Percentiles rank a stretch among this genome's conserved stretches.
phyloP scores from a whole-genome alignment of 2,888 invertebrate genomes.

The Ferdinandea cuprea region DNA sequence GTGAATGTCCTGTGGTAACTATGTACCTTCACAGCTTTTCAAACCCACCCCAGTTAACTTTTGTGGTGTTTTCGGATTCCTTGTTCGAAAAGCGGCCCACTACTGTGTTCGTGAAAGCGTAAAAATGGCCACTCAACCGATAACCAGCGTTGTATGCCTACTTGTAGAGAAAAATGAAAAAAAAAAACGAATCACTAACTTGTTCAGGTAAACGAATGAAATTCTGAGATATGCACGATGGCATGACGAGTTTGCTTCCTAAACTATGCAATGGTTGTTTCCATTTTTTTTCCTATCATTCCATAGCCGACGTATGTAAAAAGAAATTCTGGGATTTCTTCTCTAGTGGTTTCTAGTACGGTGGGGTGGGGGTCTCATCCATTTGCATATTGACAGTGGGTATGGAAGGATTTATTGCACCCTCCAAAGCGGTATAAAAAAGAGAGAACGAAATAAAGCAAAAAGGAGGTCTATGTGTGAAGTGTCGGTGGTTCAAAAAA shows the following conservation, averaged over 20 bases:
- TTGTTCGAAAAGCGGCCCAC: conserved; percentile 2
- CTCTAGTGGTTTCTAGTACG: conserved; percentile 6
- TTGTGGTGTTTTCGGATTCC: conserved; percentile 17
- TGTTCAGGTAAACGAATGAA: conserved; percentile 24
- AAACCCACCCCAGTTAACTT: not conserved
- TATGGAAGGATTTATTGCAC: conserved; percentile 36
- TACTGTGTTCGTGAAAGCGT: conserved; percentile 28
- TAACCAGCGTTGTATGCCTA: conserved; percentile 10
- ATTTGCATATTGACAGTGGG: conserved; percentile 51
- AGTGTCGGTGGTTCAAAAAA: conserved; percentile 15
- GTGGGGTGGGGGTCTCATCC: conserved; percentile 16
- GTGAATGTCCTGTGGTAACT: not conserved
- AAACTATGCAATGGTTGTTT: conserved; percentile 10
- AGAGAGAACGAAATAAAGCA: not conserved
- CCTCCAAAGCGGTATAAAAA: not conserved
- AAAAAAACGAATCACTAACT: conserved; percentile 35
- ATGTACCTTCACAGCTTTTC: not conserved
- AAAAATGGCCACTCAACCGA: conserved; percentile 54
- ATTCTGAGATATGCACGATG: conserved; percentile 19
- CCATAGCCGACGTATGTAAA: not conserved
- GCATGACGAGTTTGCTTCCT: conserved; percentile 14
- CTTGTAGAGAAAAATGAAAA: not conserved
- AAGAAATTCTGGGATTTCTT: conserved; percentile 18
- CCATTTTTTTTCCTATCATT: not conserved
- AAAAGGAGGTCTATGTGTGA: conserved; percentile 18